These are phyloP conservation scores for Rotaria macrura DNA, from an alignment of 2,888 invertebrate genomes.

Conservation along the genomic window DNA sequence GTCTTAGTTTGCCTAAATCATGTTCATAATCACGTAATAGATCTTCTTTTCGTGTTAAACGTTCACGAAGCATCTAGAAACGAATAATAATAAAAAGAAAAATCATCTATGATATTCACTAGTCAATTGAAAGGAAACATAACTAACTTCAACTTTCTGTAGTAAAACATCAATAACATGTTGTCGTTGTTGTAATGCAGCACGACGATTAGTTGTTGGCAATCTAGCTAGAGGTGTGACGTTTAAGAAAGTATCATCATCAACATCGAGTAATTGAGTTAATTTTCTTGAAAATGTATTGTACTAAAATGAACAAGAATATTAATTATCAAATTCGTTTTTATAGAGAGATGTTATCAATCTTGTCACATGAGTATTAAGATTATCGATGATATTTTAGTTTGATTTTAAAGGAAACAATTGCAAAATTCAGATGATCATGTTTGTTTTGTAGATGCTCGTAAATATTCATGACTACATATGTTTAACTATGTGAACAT, in stretches of 20 bases:
- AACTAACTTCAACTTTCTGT: background rate
- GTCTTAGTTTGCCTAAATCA: constrained; percentile 47
- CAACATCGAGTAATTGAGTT: background rate
- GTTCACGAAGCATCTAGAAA: background rate
- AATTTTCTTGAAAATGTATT: background rate
- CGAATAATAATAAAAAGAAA: no score
- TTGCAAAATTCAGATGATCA: no score
- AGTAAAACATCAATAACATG: background rate
- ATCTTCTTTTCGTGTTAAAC: constrained; percentile 44
- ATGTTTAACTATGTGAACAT: no score
- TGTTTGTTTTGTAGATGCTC: no score
- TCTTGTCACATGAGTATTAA: no score
- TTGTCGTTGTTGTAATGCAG: background rate
- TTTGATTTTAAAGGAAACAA: no score
- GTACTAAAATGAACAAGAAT: background rate
- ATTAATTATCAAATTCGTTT: no score
- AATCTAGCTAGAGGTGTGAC: background rate
- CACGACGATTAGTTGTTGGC: background rate
- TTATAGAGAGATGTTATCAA: no score
- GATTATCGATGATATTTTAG: no score
- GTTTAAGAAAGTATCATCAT: background rate
- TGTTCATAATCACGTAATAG: constrained; percentile 47
- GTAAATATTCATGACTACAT: no score
- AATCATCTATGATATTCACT: background rate
- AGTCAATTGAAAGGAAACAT: background rate